Evolutionary conservation across 1,140 invertebrate species (phyloP).

Genomic region (Heliconius nattereri): DNA sequence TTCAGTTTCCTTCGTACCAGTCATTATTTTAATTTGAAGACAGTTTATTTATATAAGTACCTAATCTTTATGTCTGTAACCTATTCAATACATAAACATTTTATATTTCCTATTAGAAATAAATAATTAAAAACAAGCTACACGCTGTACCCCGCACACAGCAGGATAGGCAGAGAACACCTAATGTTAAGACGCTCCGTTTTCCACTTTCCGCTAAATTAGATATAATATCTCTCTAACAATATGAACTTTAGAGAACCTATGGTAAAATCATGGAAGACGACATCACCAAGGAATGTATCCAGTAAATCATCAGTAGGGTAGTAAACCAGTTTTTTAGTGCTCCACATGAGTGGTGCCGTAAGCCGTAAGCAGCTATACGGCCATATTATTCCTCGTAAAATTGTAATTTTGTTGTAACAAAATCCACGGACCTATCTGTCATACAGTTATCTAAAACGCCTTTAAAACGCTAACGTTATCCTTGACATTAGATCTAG

Average conservation of each 20-base stretch:
- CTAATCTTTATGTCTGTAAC: not conserved
- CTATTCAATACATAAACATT: not conserved
- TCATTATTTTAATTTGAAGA: conserved; percentile 20
- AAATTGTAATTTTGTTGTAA: conserved; percentile 76
- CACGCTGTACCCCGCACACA: too few species aligned
- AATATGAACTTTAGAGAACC: not conserved
- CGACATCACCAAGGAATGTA: conserved; percentile 59
- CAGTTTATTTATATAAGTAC: not conserved
- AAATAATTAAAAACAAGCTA: too few species aligned
- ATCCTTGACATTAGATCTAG: conserved; percentile 45
- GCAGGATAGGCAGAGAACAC: too few species aligned
- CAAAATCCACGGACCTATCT: conserved; percentile 62
- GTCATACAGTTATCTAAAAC: conserved; percentile 71
- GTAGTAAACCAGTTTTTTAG: conserved; percentile 70
- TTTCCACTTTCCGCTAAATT: not conserved
- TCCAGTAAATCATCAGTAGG: conserved; percentile 68
- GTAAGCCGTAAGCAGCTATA: conserved; percentile 52
- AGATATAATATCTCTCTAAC: not conserved
- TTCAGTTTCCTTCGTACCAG: conserved; percentile 28
- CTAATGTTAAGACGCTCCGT: too few species aligned
- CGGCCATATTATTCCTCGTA: conserved; percentile 64
- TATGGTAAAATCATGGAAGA: not conserved
- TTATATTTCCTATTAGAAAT: too few species aligned
- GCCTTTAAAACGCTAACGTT: conserved; percentile 69
- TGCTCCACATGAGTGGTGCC: conserved; percentile 55